phyloP scores from a whole-genome alignment of 2,797 vertebrate species.

The Trachurus trachurus region DNA sequence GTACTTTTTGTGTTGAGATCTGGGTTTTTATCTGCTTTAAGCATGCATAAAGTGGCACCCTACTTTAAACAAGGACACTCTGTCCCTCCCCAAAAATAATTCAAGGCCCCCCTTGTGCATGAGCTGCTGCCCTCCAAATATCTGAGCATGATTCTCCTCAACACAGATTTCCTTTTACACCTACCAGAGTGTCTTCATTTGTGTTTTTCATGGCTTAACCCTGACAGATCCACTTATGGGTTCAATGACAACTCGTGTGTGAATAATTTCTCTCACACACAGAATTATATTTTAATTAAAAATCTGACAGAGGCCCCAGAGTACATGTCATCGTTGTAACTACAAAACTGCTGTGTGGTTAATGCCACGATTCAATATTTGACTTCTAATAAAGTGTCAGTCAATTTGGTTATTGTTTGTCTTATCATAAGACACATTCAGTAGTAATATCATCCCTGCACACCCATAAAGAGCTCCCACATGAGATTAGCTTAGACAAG shows the following conservation, averaged over 20 bases:
- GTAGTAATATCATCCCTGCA: neutral
- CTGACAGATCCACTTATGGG: neutral
- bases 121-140: constrained; percentile 61
- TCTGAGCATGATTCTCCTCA: constrained; percentile 35
- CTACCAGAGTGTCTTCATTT: neutral
- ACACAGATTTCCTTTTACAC: constrained; percentile 13
- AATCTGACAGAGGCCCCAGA: too few relatives aligned
- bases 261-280: too few relatives aligned
- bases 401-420: neutral
- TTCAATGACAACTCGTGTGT: neutral
- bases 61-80: constrained; percentile 74
- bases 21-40: constrained; percentile 56
- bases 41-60: constrained; percentile 53
- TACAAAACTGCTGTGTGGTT: neutral
- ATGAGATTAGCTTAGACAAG: neutral
- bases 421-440: too few relatives aligned
- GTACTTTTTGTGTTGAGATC: constrained; percentile 33
- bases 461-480: neutral
- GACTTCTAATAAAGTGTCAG: too few relatives aligned
- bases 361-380: too few relatives aligned
- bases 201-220: neutral
- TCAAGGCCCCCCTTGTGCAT: constrained; percentile 33
- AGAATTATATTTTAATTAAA: too few relatives aligned
- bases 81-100: constrained; percentile 68
- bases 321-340: neutral